Evolutionary conservation across 2,888 invertebrate species (phyloP).

Genomic region (Cephus spinipes): DNA sequence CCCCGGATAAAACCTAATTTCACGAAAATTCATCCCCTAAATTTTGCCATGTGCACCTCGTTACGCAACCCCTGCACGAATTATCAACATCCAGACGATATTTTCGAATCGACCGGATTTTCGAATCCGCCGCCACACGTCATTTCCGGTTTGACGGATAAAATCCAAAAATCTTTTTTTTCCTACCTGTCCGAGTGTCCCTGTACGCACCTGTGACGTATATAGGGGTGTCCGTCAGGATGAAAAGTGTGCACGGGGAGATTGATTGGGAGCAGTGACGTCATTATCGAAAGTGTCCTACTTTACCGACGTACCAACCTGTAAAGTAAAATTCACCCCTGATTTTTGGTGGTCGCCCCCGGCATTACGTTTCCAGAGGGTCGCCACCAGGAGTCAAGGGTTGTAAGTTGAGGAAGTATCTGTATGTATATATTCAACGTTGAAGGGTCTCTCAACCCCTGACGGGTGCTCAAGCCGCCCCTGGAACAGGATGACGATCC

Average conservation of each 20-base stretch:
- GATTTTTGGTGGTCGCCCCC: not conserved
- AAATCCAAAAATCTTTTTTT: not conserved
- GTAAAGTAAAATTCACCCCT: not conserved
- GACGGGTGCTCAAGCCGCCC: not conserved
- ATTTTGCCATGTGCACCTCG: too few species aligned
- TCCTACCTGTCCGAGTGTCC: not conserved
- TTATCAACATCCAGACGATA: not conserved
- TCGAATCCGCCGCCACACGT: not conserved
- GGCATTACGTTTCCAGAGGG: not conserved
- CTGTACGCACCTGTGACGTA: not conserved
- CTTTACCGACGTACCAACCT: not conserved
- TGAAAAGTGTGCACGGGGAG: not conserved
- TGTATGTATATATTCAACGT: not conserved
- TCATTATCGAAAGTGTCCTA: not conserved
- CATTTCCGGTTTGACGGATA: not conserved
- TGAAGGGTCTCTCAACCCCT: not conserved
- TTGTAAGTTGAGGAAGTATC: not conserved
- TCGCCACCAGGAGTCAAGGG: not conserved
- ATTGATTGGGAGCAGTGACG: not conserved
- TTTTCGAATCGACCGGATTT: not conserved
- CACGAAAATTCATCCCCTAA: not conserved
- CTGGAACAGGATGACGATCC: not conserved
- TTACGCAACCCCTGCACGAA: not conserved
- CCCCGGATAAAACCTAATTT: not conserved
- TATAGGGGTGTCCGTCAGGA: not conserved